Percentiles rank a stretch among this genome's conserved stretches.
Conservation (phyloP, 2,888 invertebrate genomes). For the Patella depressa region DNA sequence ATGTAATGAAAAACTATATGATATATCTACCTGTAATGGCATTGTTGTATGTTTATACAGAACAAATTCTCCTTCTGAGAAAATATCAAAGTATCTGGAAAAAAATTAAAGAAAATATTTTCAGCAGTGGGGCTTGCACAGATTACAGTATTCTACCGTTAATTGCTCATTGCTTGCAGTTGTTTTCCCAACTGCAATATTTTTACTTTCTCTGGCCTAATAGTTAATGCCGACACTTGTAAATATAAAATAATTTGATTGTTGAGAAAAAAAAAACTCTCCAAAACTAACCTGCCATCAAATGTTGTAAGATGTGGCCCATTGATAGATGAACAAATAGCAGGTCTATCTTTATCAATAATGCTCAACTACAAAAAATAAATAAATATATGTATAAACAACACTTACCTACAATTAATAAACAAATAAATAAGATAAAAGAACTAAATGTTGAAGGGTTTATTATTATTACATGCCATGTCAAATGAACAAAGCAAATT, state of each 20-base stretch:
- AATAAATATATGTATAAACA: background rate
- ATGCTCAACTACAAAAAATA: slow-evolving; percentile 25
- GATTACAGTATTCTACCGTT: too few species aligned
- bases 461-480: background rate
- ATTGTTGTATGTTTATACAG: slow-evolving; percentile 45
- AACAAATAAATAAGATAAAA: background rate
- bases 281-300: slow-evolving; percentile 29
- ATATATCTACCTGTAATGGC: slow-evolving; percentile 42
- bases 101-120: slow-evolving; percentile 3
- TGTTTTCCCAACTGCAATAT: background rate
- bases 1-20: background rate
- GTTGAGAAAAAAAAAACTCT: too few species aligned
- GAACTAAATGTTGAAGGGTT: background rate
- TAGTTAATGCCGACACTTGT: too few species aligned
- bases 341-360: slow-evolving; percentile 31
- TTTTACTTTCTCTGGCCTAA: slow-evolving; percentile 14
- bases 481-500: background rate
- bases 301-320: slow-evolving; percentile 35
- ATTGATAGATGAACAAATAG: slow-evolving; percentile 33
- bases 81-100: slow-evolving; percentile 40
- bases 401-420: background rate
- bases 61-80: slow-evolving; percentile 44
- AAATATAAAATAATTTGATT: too few species aligned
- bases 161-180: background rate
- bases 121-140: background rate